phyloP scores from a whole-genome alignment of 1,140 invertebrate genomes.

The Ditylenchus dipsaci region DNA sequence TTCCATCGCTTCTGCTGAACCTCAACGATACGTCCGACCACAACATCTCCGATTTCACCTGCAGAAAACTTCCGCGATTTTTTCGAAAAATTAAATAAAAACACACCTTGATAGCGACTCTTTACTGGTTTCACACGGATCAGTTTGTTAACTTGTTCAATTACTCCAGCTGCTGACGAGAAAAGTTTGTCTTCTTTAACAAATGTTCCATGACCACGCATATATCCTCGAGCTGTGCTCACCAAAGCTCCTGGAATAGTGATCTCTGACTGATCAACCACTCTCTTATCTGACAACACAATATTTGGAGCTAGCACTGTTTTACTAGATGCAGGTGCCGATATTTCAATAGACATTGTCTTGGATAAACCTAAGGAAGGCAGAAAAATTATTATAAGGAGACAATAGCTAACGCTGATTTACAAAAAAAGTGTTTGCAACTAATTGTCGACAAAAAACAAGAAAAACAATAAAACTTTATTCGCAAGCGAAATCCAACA shows the following conservation, averaged over 20 bases:
- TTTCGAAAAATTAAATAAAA: slow-evolving; percentile 5
- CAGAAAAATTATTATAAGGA: no score
- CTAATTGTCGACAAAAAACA: no score
- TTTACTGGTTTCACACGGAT: slow-evolving; percentile 84
- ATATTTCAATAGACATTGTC: slow-evolving; percentile 2
- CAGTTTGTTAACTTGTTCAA: slow-evolving; percentile 88
- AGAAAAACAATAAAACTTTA: no score
- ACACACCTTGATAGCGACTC: slow-evolving; percentile 64
- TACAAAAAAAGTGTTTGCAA: no score
- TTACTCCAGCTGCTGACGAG: slow-evolving; percentile 85
- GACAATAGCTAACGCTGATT: no score
- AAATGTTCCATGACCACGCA: slow-evolving; percentile 89
- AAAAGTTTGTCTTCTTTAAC: slow-evolving; percentile 73
- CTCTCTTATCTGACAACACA: neutral
- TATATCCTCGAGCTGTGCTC: slow-evolving; percentile 11
- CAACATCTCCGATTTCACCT: slow-evolving; percentile 89
- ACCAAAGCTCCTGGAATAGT: slow-evolving; percentile 9
- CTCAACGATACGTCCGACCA: slow-evolving; percentile 86
- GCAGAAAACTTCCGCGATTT: neutral
- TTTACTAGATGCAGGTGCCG: neutral
- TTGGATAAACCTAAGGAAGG: no score
- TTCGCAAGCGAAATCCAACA: no score
- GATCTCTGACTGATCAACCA: neutral
- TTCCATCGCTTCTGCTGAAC: slow-evolving; percentile 83
- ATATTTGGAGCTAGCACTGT: slow-evolving; percentile 1